These are phyloP conservation scores for Graptemys geographica DNA, from an alignment of 2,797 vertebrate genomes.

Conservation along the genomic window DNA sequence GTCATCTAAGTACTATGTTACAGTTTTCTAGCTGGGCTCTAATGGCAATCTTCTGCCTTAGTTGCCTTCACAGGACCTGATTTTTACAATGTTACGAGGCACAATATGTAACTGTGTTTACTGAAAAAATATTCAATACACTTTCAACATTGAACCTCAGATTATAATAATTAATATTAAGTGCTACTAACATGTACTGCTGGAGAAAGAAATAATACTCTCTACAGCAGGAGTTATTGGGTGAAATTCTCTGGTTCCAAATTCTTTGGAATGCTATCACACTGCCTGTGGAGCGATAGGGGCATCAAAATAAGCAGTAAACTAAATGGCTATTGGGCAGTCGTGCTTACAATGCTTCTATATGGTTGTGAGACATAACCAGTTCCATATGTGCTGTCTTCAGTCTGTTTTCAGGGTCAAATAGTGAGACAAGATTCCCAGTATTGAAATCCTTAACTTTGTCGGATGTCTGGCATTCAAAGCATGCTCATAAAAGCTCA, in stretches of 20 bases:
- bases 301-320: accelerated
- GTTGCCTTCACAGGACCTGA: not conserved
- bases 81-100: not conserved
- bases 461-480: not conserved
- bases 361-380: not conserved
- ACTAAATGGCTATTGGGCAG: not conserved
- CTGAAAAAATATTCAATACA: accelerated
- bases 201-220: accelerated
- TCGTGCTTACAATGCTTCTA: not conserved
- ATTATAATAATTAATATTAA: not conserved
- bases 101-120: not conserved
- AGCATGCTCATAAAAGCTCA: not conserved
- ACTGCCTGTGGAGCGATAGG: not conserved
- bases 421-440: not conserved
- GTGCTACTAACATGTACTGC: accelerated
- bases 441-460: not conserved
- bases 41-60: accelerated
- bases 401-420: not conserved
- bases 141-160: accelerated
- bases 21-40: not conserved
- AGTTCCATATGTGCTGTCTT: not conserved
- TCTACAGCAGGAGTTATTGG: not conserved
- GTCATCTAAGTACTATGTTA: not conserved
- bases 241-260: not conserved
- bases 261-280: not conserved